Percentiles rank a stretch among this genome's conserved stretches.
These are phyloP conservation scores for Dryas iulia DNA, from an alignment of 1,140 invertebrate species.

Conservation along the genomic window DNA sequence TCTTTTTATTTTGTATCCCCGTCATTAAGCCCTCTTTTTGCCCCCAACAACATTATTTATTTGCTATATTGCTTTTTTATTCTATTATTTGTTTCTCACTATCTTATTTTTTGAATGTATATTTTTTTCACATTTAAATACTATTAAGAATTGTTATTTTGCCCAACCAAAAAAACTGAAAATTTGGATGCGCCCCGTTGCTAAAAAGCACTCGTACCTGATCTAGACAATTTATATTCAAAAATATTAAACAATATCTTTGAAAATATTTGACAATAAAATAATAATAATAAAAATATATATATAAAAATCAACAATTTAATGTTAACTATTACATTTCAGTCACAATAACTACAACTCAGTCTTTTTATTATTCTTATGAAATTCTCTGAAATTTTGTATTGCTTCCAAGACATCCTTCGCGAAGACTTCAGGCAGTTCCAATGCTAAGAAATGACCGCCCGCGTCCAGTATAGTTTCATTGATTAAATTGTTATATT, in stretches of 20 bases:
- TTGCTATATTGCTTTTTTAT: too few relatives aligned
- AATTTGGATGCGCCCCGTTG: too few relatives aligned
- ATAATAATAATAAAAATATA: background rate
- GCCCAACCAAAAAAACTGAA: too few relatives aligned
- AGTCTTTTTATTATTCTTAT: constrained; percentile 48
- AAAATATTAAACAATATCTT: background rate
- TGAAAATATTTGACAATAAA: background rate
- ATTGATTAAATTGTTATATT: constrained; percentile 81
- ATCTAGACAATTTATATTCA: too few relatives aligned
- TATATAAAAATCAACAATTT: background rate
- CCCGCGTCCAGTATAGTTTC: constrained; percentile 80
- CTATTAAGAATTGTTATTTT: too few relatives aligned
- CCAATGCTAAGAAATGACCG: constrained; percentile 90
- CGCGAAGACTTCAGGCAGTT: constrained; percentile 84
- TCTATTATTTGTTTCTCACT: too few relatives aligned
- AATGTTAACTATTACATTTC: background rate
- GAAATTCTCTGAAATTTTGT: constrained; percentile 43
- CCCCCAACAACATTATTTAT: too few relatives aligned
- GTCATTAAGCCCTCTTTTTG: too few relatives aligned
- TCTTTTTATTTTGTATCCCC: too few relatives aligned
- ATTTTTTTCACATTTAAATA: too few relatives aligned
- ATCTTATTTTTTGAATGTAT: too few relatives aligned
- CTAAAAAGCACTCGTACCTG: too few relatives aligned
- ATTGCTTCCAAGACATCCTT: constrained; percentile 77
- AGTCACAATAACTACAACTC: constrained; percentile 45